Base-by-base conservation (phyloP, 1,140 invertebrate species). In the Halesus radiatus region DNA sequence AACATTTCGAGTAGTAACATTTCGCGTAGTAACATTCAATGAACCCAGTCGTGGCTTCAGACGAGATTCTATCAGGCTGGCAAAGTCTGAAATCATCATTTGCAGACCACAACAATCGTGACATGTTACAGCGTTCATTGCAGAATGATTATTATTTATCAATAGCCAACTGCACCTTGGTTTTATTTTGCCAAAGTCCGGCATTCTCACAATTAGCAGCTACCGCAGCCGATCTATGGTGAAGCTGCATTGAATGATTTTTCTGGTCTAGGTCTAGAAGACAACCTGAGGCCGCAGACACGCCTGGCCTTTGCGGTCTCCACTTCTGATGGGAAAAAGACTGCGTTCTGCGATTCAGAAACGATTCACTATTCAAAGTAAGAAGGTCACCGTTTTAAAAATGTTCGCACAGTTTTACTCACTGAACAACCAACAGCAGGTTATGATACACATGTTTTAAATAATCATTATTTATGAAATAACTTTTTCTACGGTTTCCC, bases 1-100 rank as follows among this genome's bases (percentile, higher is more conserved):
- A 60, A 68, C 29, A n/a, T 68, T 68, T 68, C 32, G 20, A 58
- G 18, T 23, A 23, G 58, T 60, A 60, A 68, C 29, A 32, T 68
- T 68, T 68, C 64, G 37, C 64, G 32, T 68, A 68, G 16, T 37
- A 10, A 32, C n/a, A 68, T 37, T 68, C 32, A 18, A 68, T 37
- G 22, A 13, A 29, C 29, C 37, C 37, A 18, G 1, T 10, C 37
- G 32, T 37, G 29, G 5, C 3, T 37, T n/a, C 18, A 50, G 64
- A 18, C 64, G n/a, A 45, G n/a, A 20, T 15, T 68, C 29, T 32
- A 37, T 68, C 64, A 20, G 50, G n/a, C 29, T 7, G 16, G 10
- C 7, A 60, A 7, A 23, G 56, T 60, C 18, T 60, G 18, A 60
- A 60, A 23, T 60, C 56, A 60, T 60, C 56, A 60, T 60, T 13